phyloP scores from a whole-genome alignment of 2,797 vertebrate genomes.

The Microctenopoma stevenorrisi region DNA sequence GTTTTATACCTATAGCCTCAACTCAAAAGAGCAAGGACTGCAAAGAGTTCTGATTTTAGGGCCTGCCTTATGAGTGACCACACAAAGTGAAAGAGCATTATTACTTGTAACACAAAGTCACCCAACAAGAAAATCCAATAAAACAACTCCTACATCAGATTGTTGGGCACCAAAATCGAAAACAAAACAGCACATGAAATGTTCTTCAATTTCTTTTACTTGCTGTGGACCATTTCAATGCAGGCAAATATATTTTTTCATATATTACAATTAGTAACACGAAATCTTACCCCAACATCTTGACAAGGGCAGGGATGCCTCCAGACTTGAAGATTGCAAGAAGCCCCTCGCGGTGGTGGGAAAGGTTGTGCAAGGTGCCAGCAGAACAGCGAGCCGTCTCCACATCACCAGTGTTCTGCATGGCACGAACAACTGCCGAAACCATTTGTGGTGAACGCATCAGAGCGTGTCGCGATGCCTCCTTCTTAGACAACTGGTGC shows the following conservation, averaged over 20 bases:
- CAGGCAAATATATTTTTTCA: not conserved
- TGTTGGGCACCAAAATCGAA: not conserved
- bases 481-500: constrained; percentile 98
- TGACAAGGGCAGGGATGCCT: constrained; percentile 97
- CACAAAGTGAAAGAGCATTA: not conserved
- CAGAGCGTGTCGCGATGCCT: constrained; percentile 96
- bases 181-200: not conserved
- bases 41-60: not conserved
- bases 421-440: constrained; percentile 97
- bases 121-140: not conserved
- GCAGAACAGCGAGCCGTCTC: constrained; percentile 98
- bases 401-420: constrained; percentile 97
- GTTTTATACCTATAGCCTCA: not conserved
- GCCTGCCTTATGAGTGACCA: not conserved
- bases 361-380: constrained; percentile 97
- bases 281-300: constrained; percentile 94
- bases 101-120: not conserved
- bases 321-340: constrained; percentile 98
- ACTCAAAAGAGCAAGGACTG: not conserved
- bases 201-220: not conserved
- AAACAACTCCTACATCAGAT: not conserved
- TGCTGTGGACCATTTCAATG: not conserved
- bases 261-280: not conserved
- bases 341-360: constrained; percentile 96
- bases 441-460: constrained; percentile 99